Percentiles rank a stretch among this genome's conserved stretches.
Conservation (phyloP, 2,888 invertebrate species). For the Oasisia sp. region DNA sequence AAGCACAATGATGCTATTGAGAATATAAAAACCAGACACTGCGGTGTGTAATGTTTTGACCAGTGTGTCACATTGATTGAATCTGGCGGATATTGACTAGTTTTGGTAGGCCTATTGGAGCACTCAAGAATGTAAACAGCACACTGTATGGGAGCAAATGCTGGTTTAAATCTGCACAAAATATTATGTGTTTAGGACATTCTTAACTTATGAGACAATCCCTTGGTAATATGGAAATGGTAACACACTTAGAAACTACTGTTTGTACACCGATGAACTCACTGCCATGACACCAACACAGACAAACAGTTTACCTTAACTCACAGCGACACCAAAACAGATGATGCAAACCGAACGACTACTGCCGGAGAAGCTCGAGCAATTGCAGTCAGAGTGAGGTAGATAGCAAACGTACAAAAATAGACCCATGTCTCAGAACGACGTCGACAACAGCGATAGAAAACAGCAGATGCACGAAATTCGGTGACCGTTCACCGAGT, state of each 20-base stretch:
- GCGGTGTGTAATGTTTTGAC: no score
- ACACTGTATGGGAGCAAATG: no score
- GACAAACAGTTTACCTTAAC: not conserved
- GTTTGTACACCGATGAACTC: not conserved
- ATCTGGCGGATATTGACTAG: no score
- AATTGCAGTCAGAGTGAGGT: not conserved
- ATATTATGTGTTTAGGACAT: no score
- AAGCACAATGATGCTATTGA: no score
- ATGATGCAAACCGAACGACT: not conserved
- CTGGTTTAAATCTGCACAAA: no score
- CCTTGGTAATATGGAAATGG: not conserved
- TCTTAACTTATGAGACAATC: no score
- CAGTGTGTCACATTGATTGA: no score
- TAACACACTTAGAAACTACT: not conserved
- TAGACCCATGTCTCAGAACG: not conserved
- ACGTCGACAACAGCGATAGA: not conserved
- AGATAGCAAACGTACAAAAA: constrained; percentile 5
- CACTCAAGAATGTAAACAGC: no score
- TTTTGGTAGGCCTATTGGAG: no score
- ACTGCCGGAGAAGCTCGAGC: not conserved
- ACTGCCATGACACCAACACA: not conserved
- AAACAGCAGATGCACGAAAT: not conserved
- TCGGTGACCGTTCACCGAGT: not conserved
- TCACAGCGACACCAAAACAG: not conserved
- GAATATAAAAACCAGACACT: no score